Evolutionary conservation across 2,113 vertebrate species (phyloP), one percentile per base, ranked within the genome.

Genomic region (Hipposideros armiger): DNA sequence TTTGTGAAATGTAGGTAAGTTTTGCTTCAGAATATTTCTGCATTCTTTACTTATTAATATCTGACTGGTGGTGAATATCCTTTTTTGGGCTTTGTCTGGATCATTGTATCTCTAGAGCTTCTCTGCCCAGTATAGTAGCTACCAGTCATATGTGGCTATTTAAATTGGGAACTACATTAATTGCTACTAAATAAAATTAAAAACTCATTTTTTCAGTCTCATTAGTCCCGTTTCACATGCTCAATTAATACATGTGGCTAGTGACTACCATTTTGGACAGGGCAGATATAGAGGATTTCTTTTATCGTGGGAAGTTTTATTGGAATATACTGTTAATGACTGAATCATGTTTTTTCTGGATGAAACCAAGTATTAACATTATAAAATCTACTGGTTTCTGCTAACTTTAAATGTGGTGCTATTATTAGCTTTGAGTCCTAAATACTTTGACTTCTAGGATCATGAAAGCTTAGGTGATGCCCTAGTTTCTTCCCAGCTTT

Each of bases 391-490:
- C 45, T 54, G 36, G 66, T 64, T 78, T 69, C 54, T 70, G 1
- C 77, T 92, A 2, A 64, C 7, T 87, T 86, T 89, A 80, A 89
- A 11, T n/a, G 3, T 60, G 8, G 40, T 36, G 2, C 24, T 82
- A 14, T 84, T 42, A 77, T 17, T 32, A 81, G 40, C 2, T 81
- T 22, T 89, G 89, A 74, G 20, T 50, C 42, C 40, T 97, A 0
- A 28, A 36, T 66, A 54, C 72, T 95, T 56, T 60, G n/a, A 76
- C 72, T 97, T 97, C 32, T 56, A 92, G 62, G 16, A 56, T 56
- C 45, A n/a, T 96, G 69, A 67, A 87, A 94, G n/a, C 80, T 97
- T 96, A 93, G 52, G 30, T 0, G 0, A 77, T 66, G 92, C n/a
- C 64, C 66, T 86, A 95, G 97, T 94, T 98, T 40, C 47, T 9